Evolutionary conservation across 2,797 vertebrate species (phyloP).

Genomic region (Hyperoplus lanceolatus): DNA sequence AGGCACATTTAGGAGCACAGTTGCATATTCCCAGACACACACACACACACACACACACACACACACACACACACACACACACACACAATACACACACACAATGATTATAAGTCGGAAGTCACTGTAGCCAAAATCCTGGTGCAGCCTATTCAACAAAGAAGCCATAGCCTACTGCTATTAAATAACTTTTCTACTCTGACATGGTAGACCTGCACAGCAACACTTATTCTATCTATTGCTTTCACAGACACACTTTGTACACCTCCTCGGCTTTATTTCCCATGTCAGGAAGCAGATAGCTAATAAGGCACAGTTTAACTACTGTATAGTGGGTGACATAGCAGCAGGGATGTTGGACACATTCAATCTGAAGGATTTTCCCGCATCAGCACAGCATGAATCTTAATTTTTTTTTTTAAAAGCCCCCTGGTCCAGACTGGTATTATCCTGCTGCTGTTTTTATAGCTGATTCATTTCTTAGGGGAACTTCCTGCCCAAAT

Average conservation of each 20-base stretch:
- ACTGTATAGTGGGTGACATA: conserved; percentile 47
- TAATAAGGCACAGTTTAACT: conserved; percentile 68
- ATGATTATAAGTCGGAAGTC: conserved; percentile 32
- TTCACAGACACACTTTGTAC: conserved; percentile 18
- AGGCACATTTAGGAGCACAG: conserved; percentile 37
- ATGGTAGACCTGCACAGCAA: conserved; percentile 54
- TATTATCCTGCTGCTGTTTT: conserved; percentile 69
- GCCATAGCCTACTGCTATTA: conserved; percentile 45
- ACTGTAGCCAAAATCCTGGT: conserved; percentile 39
- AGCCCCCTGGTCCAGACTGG: conserved; percentile 56
- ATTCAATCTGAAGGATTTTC: conserved; percentile 71
- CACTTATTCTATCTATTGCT: conserved; percentile 45
- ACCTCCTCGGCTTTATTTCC: conserved; percentile 41
- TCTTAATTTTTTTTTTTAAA: too few relatives aligned
- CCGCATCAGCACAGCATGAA: conserved; percentile 66
- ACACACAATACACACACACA: conserved; percentile 30
- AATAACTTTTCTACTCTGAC: conserved; percentile 47
- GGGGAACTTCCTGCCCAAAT: conserved; percentile 66
- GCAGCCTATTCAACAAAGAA: conserved; percentile 47
- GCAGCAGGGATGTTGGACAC: conserved; percentile 53
- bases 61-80: conserved; percentile 14
- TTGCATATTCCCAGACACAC: conserved; percentile 33
- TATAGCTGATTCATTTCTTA: conserved; percentile 79
- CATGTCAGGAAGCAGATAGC: conserved; percentile 56
- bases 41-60: conserved; percentile 31